Evolutionary conservation across 2,113 vertebrate genomes (phyloP).

Genomic region (Alethe castanea): DNA sequence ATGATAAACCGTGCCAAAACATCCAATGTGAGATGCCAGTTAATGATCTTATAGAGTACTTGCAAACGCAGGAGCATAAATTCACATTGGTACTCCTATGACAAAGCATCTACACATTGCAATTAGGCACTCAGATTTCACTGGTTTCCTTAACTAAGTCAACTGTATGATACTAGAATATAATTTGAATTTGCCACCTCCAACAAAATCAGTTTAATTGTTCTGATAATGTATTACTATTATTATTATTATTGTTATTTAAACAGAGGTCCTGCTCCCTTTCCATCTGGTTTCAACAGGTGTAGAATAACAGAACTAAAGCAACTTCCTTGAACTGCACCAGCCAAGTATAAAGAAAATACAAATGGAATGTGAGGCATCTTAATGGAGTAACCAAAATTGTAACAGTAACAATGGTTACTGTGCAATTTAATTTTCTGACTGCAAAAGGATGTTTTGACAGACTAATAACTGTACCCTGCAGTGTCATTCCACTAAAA

Average conservation of each 20-base stretch:
- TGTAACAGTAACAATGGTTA: background rate
- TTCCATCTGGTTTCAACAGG: background rate
- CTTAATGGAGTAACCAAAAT: background rate
- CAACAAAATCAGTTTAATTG: background rate
- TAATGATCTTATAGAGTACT: background rate
- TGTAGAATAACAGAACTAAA: background rate
- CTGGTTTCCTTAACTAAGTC: background rate
- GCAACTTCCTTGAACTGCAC: background rate
- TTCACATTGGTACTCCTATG: background rate
- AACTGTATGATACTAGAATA: background rate
- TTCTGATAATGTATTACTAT: background rate
- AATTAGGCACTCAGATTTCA: background rate
- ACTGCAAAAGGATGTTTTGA: background rate
- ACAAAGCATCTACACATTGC: background rate
- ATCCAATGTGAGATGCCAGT: background rate
- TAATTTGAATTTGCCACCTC: background rate
- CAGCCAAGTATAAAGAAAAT: background rate
- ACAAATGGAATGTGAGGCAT: background rate
- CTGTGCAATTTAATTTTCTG: background rate
- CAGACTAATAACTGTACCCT: background rate
- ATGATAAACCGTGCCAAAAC: background rate
- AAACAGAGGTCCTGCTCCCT: background rate
- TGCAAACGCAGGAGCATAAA: background rate
- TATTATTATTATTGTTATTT: background rate
- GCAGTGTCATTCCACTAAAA: background rate